Percentiles rank a stretch among this genome's conserved stretches.
phyloP scores from a whole-genome alignment of 1,140 invertebrate species.

The Drosophila littoralis region DNA sequence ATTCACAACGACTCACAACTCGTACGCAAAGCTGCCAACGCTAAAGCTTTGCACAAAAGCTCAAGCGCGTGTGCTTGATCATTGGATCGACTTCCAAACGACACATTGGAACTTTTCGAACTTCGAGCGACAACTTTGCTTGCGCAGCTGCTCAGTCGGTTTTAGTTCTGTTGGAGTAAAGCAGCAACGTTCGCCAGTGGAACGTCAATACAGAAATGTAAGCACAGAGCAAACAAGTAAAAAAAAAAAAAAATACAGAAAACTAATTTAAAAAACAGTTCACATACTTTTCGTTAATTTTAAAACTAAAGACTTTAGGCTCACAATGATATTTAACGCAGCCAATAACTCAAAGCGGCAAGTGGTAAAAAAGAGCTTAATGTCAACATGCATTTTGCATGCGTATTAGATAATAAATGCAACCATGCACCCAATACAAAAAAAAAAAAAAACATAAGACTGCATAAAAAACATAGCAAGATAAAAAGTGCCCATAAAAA shows the following conservation, averaged over 20 bases:
- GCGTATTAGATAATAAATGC: conserved; percentile 68
- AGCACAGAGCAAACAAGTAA: conserved; percentile 50
- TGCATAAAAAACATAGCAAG: conserved; percentile 7
- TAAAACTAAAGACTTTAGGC: not conserved
- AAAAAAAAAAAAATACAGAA: conserved; percentile 23
- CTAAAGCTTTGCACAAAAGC: conserved; percentile 56
- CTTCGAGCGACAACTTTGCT: conserved; percentile 60
- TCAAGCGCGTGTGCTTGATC: conserved; percentile 27
- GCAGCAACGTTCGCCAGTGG: conserved; percentile 76
- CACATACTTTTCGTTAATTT: not conserved
- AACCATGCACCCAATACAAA: conserved; percentile 7
- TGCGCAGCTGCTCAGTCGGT: conserved; percentile 67
- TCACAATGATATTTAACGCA: conserved; percentile 4
- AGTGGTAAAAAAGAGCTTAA: conserved; percentile 55
- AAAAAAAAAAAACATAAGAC: conserved; percentile 19
- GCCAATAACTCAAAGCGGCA: conserved; percentile 12
- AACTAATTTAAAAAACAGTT: conserved; percentile 32
- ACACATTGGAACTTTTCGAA: conserved; percentile 65
- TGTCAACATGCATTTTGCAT: conserved; percentile 31
- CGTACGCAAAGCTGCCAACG: conserved; percentile 38
- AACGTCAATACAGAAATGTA: conserved; percentile 74
- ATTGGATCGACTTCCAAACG: conserved; percentile 48
- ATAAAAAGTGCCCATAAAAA: conserved; percentile 50
- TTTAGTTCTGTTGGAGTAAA: conserved; percentile 73
- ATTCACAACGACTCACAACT: conserved; percentile 58